Evolutionary conservation across 1,140 invertebrate species (phyloP).

Genomic region (Brachionus calyciflorus): DNA sequence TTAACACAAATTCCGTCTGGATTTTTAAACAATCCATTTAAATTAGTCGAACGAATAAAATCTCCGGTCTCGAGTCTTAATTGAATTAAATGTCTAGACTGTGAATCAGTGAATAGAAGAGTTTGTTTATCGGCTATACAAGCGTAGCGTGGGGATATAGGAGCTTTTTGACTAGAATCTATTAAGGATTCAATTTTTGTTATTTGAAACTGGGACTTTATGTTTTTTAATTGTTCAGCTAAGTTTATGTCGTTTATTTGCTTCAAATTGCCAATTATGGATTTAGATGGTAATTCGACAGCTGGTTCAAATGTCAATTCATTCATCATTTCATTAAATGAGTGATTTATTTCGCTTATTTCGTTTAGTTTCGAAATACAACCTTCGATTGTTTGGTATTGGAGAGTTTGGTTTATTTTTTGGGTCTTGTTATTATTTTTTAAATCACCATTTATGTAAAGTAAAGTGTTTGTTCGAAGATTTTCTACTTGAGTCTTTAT

Average conservation of each 20-base stretch:
- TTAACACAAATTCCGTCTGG: slow-evolving; percentile 43
- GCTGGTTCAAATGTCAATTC: slow-evolving; percentile 45
- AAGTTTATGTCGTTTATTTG: slow-evolving; percentile 31
- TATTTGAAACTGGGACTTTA: slow-evolving; percentile 18
- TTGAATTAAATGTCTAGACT: slow-evolving; percentile 29
- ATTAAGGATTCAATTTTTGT: neutral
- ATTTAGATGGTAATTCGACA: slow-evolving; percentile 16
- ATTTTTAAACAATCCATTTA: slow-evolving; percentile 28
- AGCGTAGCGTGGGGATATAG: slow-evolving; percentile 4
- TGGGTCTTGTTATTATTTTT: neutral
- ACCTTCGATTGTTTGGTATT: neutral
- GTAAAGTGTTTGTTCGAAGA: neutral
- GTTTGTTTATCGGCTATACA: neutral
- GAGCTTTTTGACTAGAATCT: neutral
- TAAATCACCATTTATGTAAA: slow-evolving; percentile 16
- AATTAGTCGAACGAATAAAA: slow-evolving; percentile 38
- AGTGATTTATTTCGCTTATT: neutral
- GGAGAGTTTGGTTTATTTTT: neutral
- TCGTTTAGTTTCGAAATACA: slow-evolving; percentile 14
- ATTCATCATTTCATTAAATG: slow-evolving; percentile 15
- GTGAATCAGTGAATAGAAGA: slow-evolving; percentile 36
- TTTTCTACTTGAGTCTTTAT: neutral
- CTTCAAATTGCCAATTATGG: slow-evolving; percentile 28
- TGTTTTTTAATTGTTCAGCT: slow-evolving; percentile 26
- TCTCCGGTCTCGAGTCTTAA: neutral